Conservation (phyloP, 2,888 invertebrate species). For the Argynnis bischoffii region DNA sequence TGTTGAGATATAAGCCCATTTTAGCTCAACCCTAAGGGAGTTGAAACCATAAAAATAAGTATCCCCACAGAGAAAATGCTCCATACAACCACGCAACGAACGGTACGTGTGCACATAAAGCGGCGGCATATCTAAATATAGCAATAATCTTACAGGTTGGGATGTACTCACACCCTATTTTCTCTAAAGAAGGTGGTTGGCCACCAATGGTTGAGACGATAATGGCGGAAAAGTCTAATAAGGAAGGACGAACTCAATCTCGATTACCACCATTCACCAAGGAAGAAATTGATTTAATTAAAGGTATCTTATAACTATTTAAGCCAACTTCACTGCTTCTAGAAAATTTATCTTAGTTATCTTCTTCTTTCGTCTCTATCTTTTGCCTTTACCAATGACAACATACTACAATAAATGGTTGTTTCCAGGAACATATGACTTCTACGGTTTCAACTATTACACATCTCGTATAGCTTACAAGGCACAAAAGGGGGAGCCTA, state of each 20-base stretch:
- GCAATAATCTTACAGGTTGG: slow-evolving; percentile 47
- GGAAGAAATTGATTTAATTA: slow-evolving; percentile 55
- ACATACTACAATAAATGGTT: neutral
- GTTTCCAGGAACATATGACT: slow-evolving; percentile 76
- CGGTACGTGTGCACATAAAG: too few relatives aligned
- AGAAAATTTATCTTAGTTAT: too few relatives aligned
- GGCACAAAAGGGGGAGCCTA: slow-evolving; percentile 46
- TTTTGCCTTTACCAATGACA: neutral
- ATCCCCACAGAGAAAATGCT: too few relatives aligned
- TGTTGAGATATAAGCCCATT: too few relatives aligned
- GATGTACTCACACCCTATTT: slow-evolving; percentile 65
- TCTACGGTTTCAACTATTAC: slow-evolving; percentile 85
- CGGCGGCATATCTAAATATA: too few relatives aligned
- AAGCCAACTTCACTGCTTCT: neutral
- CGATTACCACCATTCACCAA: slow-evolving; percentile 66
- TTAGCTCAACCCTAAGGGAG: too few relatives aligned
- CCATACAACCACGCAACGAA: too few relatives aligned
- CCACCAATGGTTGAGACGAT: slow-evolving; percentile 64
- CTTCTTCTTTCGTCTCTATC: too few relatives aligned
- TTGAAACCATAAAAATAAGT: too few relatives aligned
- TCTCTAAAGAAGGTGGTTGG: slow-evolving; percentile 73
- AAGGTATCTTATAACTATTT: slow-evolving; percentile 46
- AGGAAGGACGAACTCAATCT: slow-evolving; percentile 63
- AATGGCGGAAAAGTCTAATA: slow-evolving; percentile 61
- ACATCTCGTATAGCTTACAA: slow-evolving; percentile 63